Conservation (phyloP, 2,888 invertebrate species). For the Lasius platythorax region DNA sequence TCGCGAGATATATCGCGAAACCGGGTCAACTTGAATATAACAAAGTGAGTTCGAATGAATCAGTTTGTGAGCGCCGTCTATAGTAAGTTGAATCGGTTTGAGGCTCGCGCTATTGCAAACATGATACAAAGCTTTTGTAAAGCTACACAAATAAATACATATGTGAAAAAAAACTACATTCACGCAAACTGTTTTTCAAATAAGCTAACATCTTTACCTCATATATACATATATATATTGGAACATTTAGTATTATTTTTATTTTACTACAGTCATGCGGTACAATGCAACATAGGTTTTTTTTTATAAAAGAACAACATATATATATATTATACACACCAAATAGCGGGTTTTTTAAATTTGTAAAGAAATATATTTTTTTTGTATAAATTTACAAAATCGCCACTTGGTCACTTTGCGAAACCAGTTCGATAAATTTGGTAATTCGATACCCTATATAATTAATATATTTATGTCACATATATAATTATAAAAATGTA, state of each 20-base stretch:
- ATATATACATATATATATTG: background rate
- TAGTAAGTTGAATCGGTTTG: constrained; percentile 19
- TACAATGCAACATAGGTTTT: too few relatives aligned
- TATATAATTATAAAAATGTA: background rate
- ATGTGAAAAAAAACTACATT: background rate
- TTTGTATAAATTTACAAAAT: background rate
- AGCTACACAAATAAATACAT: background rate
- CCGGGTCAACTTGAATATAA: constrained; percentile 29
- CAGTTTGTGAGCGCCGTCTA: constrained; percentile 43
- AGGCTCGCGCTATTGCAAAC: background rate
- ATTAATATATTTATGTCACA: background rate
- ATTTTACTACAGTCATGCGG: background rate
- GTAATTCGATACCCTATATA: background rate
- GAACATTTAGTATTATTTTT: too few relatives aligned
- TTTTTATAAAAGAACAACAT: background rate
- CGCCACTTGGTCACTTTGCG: background rate
- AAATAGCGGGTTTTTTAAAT: too few relatives aligned
- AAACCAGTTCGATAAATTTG: background rate
- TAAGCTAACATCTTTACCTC: background rate
- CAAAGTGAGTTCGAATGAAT: background rate
- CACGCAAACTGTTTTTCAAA: background rate
- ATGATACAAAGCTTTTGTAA: background rate
- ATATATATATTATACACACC: too few relatives aligned
- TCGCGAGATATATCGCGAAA: constrained; percentile 63
- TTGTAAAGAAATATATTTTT: too few relatives aligned